phyloP scores from a whole-genome alignment of 2,888 invertebrate species.

The Diachrysia chrysitis region DNA sequence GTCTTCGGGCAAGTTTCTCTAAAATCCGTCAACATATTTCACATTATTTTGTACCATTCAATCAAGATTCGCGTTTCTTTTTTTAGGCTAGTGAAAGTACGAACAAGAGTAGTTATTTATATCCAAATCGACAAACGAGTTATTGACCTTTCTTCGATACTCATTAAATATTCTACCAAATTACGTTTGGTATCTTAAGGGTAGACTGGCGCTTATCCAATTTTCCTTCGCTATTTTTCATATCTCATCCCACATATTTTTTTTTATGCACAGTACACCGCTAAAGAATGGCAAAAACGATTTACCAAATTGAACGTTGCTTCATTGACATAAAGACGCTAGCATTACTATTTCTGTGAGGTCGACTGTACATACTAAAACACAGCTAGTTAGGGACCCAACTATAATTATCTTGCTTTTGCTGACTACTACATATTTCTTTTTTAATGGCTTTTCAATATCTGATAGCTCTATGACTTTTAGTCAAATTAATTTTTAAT shows the following conservation, averaged over 20 bases:
- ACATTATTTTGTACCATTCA: too few species aligned
- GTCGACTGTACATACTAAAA: not conserved
- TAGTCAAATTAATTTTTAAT: not conserved
- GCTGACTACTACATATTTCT: slow-evolving; percentile 1
- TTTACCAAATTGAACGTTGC: not conserved
- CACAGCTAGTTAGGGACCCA: not conserved
- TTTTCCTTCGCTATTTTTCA: not conserved
- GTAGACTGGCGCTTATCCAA: slow-evolving; percentile 6
- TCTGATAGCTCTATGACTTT: not conserved
- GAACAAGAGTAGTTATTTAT: not conserved
- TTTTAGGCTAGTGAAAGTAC: not conserved
- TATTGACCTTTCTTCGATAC: not conserved
- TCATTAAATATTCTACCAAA: slow-evolving; percentile 2
- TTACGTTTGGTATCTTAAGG: not conserved
- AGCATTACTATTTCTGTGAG: too few species aligned
- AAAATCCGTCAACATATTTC: too few species aligned
- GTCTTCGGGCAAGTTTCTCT: too few species aligned
- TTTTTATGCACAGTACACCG: not conserved
- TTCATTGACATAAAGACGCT: too few species aligned
- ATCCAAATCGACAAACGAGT: not conserved
- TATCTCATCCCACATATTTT: not conserved
- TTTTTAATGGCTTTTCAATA: not conserved
- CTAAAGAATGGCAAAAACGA: not conserved
- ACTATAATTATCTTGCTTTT: not conserved
- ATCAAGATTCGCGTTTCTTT: not conserved